Percentiles rank a stretch among this genome's conserved stretches.
phyloP scores from a whole-genome alignment of 2,113 vertebrate genomes.

The Tinamus guttatus region DNA sequence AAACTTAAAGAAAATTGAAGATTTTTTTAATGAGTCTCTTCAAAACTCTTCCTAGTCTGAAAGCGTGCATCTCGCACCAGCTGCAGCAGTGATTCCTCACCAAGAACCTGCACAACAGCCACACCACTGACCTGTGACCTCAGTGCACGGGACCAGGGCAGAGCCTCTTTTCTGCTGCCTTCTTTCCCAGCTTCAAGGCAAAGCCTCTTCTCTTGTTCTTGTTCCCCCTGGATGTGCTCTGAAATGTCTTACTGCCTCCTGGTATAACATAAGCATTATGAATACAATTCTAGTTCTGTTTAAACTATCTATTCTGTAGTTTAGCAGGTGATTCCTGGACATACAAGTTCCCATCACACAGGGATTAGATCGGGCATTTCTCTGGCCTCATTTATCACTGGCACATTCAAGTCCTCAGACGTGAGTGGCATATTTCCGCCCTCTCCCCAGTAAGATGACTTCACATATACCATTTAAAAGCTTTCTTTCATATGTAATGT shows the following conservation, averaged over 20 bases:
- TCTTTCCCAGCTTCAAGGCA: neutral
- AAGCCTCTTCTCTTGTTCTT: neutral
- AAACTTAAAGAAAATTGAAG: neutral
- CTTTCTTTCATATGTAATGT: neutral
- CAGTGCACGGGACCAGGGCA: neutral
- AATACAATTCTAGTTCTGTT: neutral
- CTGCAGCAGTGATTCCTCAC: neutral
- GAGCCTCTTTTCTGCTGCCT: neutral
- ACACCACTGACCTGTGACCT: neutral
- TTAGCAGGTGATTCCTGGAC: neutral
- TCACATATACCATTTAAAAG: neutral
- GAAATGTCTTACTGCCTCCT: neutral
- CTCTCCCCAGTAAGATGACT: neutral
- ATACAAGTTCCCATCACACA: neutral
- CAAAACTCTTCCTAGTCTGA: neutral
- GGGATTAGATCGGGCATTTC: neutral
- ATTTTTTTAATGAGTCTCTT: neutral
- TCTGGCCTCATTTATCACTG: neutral
- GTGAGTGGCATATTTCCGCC: too few species aligned
- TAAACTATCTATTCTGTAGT: neutral
- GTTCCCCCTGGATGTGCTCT: neutral
- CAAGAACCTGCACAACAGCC: neutral
- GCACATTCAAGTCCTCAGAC: neutral
- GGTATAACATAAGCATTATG: neutral
- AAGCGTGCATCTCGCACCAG: neutral